phyloP scores from a whole-genome alignment of 1,140 invertebrate species.

The Orius insidiosus region DNA sequence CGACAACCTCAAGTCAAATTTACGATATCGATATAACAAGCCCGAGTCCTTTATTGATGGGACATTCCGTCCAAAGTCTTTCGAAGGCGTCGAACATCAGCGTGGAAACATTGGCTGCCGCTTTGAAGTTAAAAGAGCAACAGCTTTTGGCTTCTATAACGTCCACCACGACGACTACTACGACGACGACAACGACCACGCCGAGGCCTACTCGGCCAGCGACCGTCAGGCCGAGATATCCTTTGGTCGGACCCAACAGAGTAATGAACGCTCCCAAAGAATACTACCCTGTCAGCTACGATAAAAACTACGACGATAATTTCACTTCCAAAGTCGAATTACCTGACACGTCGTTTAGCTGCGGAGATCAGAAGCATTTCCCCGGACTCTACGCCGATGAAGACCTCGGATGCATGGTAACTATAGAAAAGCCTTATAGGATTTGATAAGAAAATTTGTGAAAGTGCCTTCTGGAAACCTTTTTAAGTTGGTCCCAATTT shows the following conservation, averaged over 20 bases:
- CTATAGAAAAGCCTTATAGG: conserved; percentile 19
- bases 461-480: background rate
- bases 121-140: conserved; percentile 47
- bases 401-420: conserved; percentile 80
- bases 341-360: conserved; percentile 71
- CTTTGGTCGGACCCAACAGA: conserved; percentile 34
- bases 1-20: background rate
- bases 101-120: conserved; percentile 50
- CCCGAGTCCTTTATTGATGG: conserved; percentile 25
- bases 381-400: conserved; percentile 78
- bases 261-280: conserved; percentile 78
- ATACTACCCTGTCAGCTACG: conserved; percentile 70
- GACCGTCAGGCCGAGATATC: conserved; percentile 22
- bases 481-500: background rate
- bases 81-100: conserved; percentile 52
- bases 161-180: conserved; percentile 23
- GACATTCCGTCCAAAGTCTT: conserved; percentile 34
- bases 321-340: conserved; percentile 66
- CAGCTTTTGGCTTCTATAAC: conserved; percentile 16
- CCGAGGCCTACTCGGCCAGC: conserved; percentile 19
- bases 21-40: conserved; percentile 14
- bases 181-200: conserved; percentile 26
- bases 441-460: too few species aligned
- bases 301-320: conserved; percentile 74
- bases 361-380: conserved; percentile 76